Base-by-base conservation (phyloP, 2,113 vertebrate species). In the Psammodynastes pulverulentus region DNA sequence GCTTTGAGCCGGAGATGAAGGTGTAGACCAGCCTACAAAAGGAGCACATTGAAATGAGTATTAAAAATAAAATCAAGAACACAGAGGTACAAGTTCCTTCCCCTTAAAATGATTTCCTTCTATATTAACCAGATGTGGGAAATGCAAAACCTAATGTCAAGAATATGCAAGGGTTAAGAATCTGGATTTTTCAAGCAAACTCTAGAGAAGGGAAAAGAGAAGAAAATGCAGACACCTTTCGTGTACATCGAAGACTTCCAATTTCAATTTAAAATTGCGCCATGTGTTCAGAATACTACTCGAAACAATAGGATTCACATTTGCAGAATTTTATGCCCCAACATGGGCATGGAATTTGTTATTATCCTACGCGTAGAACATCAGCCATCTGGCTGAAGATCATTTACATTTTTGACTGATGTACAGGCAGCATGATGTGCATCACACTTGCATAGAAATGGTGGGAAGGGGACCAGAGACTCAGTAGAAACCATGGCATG, bases 361-460 rank as follows among this genome's bases (percentile, higher is more conserved):
- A 84, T 54, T 89, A 92, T 19, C 19, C 53, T 15, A 21, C 21
- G 67, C 45, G 24, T 12, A 29, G 10, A 12, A 24, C 39, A 48
- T 84, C 49, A 84, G 43, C 62, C 86, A 92, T 87, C 88, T 89
- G 91, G 91, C 51, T 84, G 51, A 9, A 84, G 46, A 48, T 92
- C 34, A 88, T 92, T 89, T 92, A 52, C 87, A 88, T 92, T 92
- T 89, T 88, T 84, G 72, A 84, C 91, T 54, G 67, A 84, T 89
- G 87, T 52, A 56, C 51, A 48, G 87, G 46, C 51, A 89, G 67
- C 51, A 46, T 92, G 91, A 54, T 39, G 48, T 9, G 17, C 87
- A 84, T 88, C 54, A 89, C 88, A 84, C 87, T 87, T 92, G 91
- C 87, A 84, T 54, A 72, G 62, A 92, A 92, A 54, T 89, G 29